Percentiles rank a stretch among this genome's conserved stretches.
Conservation (phyloP, 2,113 vertebrate genomes). For the Leucopternis melanops region DNA sequence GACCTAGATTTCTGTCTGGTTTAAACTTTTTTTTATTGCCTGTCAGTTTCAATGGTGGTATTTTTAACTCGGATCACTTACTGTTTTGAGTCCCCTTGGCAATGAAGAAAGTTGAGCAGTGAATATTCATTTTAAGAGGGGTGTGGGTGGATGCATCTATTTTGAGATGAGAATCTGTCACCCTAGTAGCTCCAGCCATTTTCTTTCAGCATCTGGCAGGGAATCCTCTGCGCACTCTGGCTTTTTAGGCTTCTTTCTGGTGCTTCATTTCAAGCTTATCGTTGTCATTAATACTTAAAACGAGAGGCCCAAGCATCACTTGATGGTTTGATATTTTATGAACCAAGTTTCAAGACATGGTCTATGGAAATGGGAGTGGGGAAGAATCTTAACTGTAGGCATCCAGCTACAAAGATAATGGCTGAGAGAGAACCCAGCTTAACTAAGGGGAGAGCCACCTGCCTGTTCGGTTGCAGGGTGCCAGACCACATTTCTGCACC, state of each 20-base stretch:
- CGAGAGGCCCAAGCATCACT: background rate
- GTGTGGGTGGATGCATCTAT: slow-evolving; percentile 40
- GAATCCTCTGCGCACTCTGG: background rate
- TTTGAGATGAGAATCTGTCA: slow-evolving; percentile 48
- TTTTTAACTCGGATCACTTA: slow-evolving; percentile 23
- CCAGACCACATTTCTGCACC: background rate
- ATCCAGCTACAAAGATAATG: background rate
- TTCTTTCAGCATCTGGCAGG: slow-evolving; percentile 36
- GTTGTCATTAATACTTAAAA: background rate
- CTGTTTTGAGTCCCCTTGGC: slow-evolving; percentile 29
- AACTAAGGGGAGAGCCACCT: background rate
- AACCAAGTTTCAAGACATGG: background rate
- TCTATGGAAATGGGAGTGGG: background rate
- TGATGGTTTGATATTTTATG: background rate
- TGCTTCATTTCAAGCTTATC: background rate
- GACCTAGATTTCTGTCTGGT: background rate
- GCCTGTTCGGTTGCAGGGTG: background rate
- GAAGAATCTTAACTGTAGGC: background rate
- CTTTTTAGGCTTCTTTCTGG: background rate
- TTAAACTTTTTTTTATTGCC: background rate
- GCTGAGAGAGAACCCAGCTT: background rate
- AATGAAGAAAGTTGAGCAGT: background rate
- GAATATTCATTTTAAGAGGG: slow-evolving; percentile 2
- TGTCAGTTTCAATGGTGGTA: background rate
- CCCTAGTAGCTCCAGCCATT: slow-evolving; percentile 30